These are phyloP conservation scores for Decapterus maruadsi DNA, from an alignment of 2,797 vertebrate genomes.

Conservation along the genomic window DNA sequence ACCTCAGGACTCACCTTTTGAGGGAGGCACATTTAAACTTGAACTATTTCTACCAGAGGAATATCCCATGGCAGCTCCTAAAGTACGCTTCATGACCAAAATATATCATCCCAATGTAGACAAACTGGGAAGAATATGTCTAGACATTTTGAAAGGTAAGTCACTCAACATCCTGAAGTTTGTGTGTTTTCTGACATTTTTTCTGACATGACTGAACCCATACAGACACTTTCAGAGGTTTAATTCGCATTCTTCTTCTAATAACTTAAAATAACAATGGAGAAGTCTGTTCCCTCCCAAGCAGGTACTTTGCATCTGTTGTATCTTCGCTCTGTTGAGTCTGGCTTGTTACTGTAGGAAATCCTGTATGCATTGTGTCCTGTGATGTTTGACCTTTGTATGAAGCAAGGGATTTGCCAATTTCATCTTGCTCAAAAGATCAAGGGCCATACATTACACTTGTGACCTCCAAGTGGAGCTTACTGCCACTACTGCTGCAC, in stretches of 20 bases:
- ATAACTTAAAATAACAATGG: neutral
- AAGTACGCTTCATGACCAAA: constrained; percentile 99
- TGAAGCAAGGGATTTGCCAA: constrained; percentile 50
- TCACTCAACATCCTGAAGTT: too few relatives aligned
- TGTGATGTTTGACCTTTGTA: constrained; percentile 37
- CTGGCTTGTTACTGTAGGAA: constrained; percentile 32
- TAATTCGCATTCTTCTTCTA: neutral
- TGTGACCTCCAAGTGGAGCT: constrained; percentile 37
- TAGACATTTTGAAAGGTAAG: constrained; percentile 99
- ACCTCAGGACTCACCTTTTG: constrained; percentile 96
- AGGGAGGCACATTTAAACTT: constrained; percentile 98
- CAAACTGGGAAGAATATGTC: constrained; percentile 99
- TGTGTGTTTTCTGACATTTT: neutral
- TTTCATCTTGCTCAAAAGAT: constrained; percentile 60
- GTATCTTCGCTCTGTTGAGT: constrained; percentile 3
- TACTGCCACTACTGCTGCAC: neutral
- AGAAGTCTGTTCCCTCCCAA: constrained; percentile 1
- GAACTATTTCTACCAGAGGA: constrained; percentile 99
- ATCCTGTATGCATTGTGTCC: constrained; percentile 19
- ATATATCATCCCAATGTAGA: constrained; percentile 99
- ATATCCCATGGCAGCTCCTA: constrained; percentile 98
- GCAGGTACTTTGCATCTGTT: neutral
- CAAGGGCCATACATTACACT: constrained; percentile 38
- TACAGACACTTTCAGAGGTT: neutral
- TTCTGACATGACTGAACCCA: neutral